Percentiles rank a stretch among this genome's conserved stretches.
Evolutionary conservation across 2,888 invertebrate species (phyloP).

Genomic region (Drosophila melanosoma): DNA sequence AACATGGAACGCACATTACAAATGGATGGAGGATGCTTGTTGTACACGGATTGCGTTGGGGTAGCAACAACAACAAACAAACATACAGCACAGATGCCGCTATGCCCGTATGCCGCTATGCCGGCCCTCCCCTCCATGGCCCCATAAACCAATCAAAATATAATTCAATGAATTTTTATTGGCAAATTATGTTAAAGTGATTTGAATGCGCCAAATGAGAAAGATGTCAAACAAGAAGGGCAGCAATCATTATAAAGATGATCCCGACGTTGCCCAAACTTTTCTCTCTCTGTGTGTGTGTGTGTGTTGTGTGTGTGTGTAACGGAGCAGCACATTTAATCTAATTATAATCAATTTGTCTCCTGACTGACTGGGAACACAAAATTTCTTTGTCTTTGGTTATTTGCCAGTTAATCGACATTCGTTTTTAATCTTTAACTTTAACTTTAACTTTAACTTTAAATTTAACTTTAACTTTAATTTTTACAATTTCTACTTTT

Average conservation of each 20-base stretch:
- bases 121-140: slow-evolving; percentile 4
- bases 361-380: not conserved
- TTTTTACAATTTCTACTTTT: not conserved
- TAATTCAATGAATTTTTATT: slow-evolving; percentile 79
- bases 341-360: slow-evolving; percentile 10
- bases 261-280: not conserved
- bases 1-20: slow-evolving; percentile 45
- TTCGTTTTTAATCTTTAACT: not conserved
- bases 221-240: slow-evolving; percentile 25
- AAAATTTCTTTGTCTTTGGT: not conserved
- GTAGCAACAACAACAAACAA: not conserved
- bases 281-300: no score
- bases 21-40: slow-evolving; percentile 2
- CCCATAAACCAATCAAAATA: slow-evolving; percentile 75
- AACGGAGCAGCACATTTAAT: slow-evolving; percentile 3
- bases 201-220: slow-evolving; percentile 64
- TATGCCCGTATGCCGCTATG: not conserved
- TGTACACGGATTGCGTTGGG: not conserved
- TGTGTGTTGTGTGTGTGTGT: not conserved
- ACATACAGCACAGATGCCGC: slow-evolving; percentile 2
- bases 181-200: slow-evolving; percentile 77
- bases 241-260: slow-evolving; percentile 36
- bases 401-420: not conserved
- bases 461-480: not conserved
- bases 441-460: not conserved